Percentiles rank a stretch among this genome's conserved stretches.
phyloP scores from a whole-genome alignment of 2,797 vertebrate genomes.

The Bucorvus abyssinicus region DNA sequence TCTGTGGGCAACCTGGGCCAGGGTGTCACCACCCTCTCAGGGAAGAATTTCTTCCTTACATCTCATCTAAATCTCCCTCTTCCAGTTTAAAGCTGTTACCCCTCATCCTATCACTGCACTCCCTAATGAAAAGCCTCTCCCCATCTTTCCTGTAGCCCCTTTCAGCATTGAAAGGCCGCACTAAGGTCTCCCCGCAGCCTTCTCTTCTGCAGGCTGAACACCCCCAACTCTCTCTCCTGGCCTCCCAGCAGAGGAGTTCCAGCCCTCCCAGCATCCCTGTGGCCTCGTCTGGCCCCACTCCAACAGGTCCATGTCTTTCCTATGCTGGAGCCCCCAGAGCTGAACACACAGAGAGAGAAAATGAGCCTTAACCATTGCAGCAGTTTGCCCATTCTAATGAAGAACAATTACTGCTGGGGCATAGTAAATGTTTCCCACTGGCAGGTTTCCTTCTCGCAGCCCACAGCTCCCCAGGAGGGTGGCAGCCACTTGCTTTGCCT shows the following conservation, averaged over 20 bases:
- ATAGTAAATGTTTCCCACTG: background rate
- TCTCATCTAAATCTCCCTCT: background rate
- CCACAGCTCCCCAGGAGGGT: background rate
- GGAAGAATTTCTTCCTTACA: too few species aligned
- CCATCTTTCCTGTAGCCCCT: background rate
- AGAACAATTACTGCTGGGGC: background rate
- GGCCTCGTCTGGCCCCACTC: background rate
- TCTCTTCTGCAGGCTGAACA: background rate
- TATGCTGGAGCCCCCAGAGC: background rate
- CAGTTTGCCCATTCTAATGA: background rate
- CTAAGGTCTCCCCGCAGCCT: background rate
- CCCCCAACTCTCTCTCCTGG: background rate
- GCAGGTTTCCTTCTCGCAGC: background rate
- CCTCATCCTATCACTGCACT: background rate
- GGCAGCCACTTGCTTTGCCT: slow-evolving; percentile 13
- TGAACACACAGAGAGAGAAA: background rate
- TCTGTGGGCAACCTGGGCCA: background rate
- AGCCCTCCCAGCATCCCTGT: background rate
- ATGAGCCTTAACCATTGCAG: background rate
- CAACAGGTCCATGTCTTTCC: background rate
- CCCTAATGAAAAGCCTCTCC: background rate
- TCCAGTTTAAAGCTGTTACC: background rate
- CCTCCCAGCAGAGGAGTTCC: background rate
- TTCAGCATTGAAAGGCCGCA: background rate
- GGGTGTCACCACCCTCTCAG: background rate